These are phyloP conservation scores for Kryptopterus vitreolus DNA, from an alignment of 2,797 vertebrate genomes.

Conservation along the genomic window DNA sequence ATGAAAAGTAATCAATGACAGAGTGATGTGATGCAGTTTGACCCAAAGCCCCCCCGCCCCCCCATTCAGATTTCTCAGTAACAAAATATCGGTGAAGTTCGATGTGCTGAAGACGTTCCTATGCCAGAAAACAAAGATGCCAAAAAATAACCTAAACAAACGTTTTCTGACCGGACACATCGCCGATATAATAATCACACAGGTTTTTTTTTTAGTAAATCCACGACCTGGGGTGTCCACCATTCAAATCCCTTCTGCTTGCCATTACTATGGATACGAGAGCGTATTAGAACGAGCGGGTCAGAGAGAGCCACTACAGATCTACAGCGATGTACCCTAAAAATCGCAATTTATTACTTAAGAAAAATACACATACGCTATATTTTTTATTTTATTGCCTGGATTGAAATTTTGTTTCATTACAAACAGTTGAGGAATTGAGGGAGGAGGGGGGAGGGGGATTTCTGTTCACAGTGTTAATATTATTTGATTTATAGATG, in stretches of 20 bases:
- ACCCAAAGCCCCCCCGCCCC: not conserved
- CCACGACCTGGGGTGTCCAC: not conserved
- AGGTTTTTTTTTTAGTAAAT: not conserved
- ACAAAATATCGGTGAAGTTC: not conserved
- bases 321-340: too few species aligned
- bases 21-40: not conserved
- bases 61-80: too few species aligned
- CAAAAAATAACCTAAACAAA: not conserved
- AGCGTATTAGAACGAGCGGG: not conserved
- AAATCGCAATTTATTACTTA: too few species aligned
- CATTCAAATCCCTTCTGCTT: not conserved
- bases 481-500: too few species aligned
- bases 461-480: not conserved
- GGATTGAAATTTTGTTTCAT: too few species aligned
- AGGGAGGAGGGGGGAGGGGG: too few species aligned
- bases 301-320: not conserved
- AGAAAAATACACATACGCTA: too few species aligned
- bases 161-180: not conserved
- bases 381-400: too few species aligned
- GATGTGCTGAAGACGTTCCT: not conserved
- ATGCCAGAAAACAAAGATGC: not conserved
- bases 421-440: not conserved
- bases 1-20: not conserved
- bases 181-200: not conserved
- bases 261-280: too few species aligned